phyloP scores from a whole-genome alignment of 1,140 invertebrate genomes.

The Cyphomyrmex costatus region DNA sequence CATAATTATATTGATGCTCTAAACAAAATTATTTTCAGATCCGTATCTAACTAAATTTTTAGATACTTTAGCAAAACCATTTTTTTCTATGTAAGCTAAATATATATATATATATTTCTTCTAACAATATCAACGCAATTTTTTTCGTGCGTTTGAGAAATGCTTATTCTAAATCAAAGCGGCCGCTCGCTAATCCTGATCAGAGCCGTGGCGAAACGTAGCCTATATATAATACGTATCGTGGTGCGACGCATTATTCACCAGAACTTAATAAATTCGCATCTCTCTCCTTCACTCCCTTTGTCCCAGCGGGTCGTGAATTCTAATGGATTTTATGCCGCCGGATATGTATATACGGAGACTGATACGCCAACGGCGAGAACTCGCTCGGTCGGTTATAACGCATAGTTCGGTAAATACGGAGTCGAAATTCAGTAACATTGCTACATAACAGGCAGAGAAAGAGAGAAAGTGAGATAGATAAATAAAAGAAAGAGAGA shows the following conservation, averaged over 20 bases:
- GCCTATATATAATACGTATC: conserved; percentile 10
- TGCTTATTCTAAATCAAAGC: conserved; percentile 14
- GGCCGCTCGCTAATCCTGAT: conserved; percentile 17
- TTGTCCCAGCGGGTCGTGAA: conserved; percentile 30
- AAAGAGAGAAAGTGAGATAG: conserved; percentile 11
- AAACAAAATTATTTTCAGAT: too few species aligned
- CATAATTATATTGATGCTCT: too few species aligned
- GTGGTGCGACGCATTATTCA: conserved; percentile 51
- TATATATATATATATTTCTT: not conserved
- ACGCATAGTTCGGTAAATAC: conserved; percentile 68
- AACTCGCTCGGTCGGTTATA: conserved; percentile 53
- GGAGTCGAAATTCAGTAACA: conserved; percentile 65
- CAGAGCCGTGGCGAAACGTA: conserved; percentile 11
- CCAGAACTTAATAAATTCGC: conserved; percentile 48
- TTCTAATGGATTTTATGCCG: conserved; percentile 50
- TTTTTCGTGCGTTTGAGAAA: conserved; percentile 2
- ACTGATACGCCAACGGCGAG: conserved; percentile 39
- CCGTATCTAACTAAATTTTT: too few species aligned
- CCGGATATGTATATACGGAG: conserved; percentile 31
- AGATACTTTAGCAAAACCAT: too few species aligned
- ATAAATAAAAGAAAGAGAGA: conserved; percentile 14
- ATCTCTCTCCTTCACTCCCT: not conserved
- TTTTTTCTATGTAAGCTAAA: not conserved
- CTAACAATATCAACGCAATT: not conserved
- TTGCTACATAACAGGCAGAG: conserved; percentile 32